Evolutionary conservation across 2,888 invertebrate species (phyloP), one percentile per base, ranked within the genome.

Genomic region (Diaperis boleti): DNA sequence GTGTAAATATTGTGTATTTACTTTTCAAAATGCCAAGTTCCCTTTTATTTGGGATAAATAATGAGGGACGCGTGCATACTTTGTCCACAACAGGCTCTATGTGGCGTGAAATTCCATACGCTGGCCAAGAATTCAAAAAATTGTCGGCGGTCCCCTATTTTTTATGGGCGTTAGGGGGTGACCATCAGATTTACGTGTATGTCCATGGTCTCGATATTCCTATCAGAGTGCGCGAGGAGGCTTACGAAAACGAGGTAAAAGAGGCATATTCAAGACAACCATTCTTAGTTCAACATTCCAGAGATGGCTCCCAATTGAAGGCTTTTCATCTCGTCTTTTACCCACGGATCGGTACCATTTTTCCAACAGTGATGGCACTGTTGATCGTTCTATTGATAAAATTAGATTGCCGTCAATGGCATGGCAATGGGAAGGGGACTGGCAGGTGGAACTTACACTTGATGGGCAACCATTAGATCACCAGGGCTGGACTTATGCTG

Each of bases 391-490:
- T 22, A 90, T 92, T 68, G 91, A 92, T 73, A 89, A 89, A 78
- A 93, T 96, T 63, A 85, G 92, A 65, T 82, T 96, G 42, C 96
- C 96, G 3, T 95, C 96, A 0, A 92, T 94, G 89, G 94, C 95
- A 10, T 97, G 96, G 96, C 92, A 94, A 75, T 97, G 96, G 96
- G 96, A 97, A 83, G 93, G 93, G 1, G 94, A 95, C 70, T 96
- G 96, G 96, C 90, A 92, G 72, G 83, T 94, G 57, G 94, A 95
- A 77, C 85, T 92, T 13, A 91, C 91, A 2, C 83, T 93, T 70
- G 91, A 94, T 79, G 95, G 95, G 1, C 92, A 95, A 74, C 91
- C 94, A 1, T 83, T 96, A 64, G 93, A 93, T 75, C 92, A 94
- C 79, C 93, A 95, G 84, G 95, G 95, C 10, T 96, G 96, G 96